phyloP scores from a whole-genome alignment of 2,113 vertebrate species.

The Silurus meridionalis region DNA sequence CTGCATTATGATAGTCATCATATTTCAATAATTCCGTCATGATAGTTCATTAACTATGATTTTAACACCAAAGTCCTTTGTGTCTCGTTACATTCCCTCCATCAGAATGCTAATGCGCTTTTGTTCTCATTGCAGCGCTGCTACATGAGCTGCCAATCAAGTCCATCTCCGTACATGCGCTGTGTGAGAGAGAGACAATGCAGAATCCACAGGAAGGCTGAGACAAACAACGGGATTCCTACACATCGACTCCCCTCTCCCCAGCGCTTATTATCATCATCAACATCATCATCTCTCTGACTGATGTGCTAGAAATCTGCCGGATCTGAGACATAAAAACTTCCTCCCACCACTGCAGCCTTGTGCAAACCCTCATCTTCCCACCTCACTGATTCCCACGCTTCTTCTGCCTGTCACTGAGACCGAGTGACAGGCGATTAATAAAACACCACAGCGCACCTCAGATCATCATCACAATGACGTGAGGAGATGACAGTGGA shows the following conservation, averaged over 20 bases:
- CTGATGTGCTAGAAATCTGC: conserved; percentile 61
- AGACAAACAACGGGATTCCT: conserved; percentile 25
- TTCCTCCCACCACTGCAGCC: conserved; percentile 61
- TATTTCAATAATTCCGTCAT: not conserved
- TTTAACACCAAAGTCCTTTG: not conserved
- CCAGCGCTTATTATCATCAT: conserved; percentile 43
- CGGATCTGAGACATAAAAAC: conserved; percentile 68
- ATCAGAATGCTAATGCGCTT: conserved; percentile 19
- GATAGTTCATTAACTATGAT: not conserved
- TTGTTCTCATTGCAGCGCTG: conserved; percentile 7
- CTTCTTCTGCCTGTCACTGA: conserved; percentile 63
- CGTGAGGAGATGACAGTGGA: conserved; percentile 20
- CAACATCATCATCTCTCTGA: conserved; percentile 67
- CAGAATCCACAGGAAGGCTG: conserved; percentile 8
- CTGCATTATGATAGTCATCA: not conserved
- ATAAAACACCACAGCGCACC: conserved; percentile 41
- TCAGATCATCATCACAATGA: conserved; percentile 12
- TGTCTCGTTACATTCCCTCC: not conserved
- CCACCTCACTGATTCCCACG: conserved; percentile 65
- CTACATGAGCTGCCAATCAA: conserved; percentile 18
- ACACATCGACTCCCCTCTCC: conserved; percentile 34
- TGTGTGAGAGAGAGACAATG: conserved; percentile 15
- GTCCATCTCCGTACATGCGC: not conserved
- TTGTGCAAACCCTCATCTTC: conserved; percentile 8
- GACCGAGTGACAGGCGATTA: conserved; percentile 61